Conservation (phyloP, 2,113 vertebrate genomes). For the Helogale parvula region DNA sequence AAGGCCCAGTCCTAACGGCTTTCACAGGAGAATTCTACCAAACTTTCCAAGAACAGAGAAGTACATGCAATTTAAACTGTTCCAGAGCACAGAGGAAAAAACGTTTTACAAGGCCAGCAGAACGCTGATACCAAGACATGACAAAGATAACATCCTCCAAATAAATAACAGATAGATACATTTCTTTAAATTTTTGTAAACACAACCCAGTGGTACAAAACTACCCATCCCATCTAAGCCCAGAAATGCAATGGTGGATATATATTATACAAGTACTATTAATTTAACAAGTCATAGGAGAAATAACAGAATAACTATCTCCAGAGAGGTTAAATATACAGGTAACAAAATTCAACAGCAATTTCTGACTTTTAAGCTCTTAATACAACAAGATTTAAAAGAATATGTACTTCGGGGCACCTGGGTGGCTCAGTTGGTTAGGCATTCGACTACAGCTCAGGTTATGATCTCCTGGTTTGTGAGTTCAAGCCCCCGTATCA, state of each 20-base stretch:
- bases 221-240: not conserved
- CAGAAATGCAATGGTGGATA: not conserved
- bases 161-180: not conserved
- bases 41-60: not conserved
- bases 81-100: not conserved
- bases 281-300: not conserved
- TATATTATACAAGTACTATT: not conserved
- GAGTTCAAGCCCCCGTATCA: too few species aligned
- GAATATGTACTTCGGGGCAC: not conserved
- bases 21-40: not conserved
- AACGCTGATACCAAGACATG: not conserved
- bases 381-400: not conserved
- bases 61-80: not conserved
- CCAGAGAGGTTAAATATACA: not conserved
- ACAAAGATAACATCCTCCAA: not conserved
- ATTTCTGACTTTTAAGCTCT: not conserved
- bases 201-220: not conserved
- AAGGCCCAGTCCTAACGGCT: not conserved
- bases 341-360: not conserved
- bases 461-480: too few species aligned
- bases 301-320: not conserved
- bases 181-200: constrained; percentile 21
- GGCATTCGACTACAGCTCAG: too few species aligned
- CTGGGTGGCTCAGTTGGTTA: too few species aligned
- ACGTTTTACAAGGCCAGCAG: not conserved